Conservation (phyloP, 2,797 vertebrate species). For the Enteromius thamalakanensis region DNA sequence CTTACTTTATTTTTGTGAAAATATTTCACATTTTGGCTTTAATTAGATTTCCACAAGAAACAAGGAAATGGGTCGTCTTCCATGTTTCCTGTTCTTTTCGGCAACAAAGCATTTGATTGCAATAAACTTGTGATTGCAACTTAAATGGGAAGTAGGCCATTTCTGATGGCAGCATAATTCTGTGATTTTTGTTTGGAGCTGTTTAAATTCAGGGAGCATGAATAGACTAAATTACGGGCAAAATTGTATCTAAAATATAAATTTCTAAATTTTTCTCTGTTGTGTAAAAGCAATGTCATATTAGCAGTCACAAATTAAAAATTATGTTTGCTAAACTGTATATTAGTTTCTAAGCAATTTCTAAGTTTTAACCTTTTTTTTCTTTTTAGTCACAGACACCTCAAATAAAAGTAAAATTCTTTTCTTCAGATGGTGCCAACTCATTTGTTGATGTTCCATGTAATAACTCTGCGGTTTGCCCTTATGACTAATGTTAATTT, state of each 20-base stretch:
- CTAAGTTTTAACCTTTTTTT: too few species aligned
- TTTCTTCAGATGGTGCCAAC: not conserved
- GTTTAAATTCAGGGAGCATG: not conserved
- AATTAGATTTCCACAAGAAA: not conserved
- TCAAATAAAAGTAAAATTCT: not conserved
- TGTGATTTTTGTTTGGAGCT: not conserved
- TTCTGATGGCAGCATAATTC: not conserved
- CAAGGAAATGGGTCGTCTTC: not conserved
- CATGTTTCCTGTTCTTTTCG: not conserved
- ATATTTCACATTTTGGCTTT: too few species aligned
- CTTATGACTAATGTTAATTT: constrained; percentile 33
- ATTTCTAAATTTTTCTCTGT: not conserved
- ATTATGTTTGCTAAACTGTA: too few species aligned
- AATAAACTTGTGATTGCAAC: not conserved
- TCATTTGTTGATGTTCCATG: constrained; percentile 26
- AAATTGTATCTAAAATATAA: not conserved
- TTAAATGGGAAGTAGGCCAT: not conserved
- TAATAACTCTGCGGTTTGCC: constrained; percentile 2
- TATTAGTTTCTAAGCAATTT: too few species aligned
- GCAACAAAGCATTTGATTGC: not conserved
- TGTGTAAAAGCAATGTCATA: not conserved
- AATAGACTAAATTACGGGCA: not conserved
- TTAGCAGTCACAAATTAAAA: not conserved
- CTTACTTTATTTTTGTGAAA: not conserved
- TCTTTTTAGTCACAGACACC: not conserved